These are phyloP conservation scores for Drosophila mauritiana DNA, from an alignment of 1,140 invertebrate species.

Conservation along the genomic window DNA sequence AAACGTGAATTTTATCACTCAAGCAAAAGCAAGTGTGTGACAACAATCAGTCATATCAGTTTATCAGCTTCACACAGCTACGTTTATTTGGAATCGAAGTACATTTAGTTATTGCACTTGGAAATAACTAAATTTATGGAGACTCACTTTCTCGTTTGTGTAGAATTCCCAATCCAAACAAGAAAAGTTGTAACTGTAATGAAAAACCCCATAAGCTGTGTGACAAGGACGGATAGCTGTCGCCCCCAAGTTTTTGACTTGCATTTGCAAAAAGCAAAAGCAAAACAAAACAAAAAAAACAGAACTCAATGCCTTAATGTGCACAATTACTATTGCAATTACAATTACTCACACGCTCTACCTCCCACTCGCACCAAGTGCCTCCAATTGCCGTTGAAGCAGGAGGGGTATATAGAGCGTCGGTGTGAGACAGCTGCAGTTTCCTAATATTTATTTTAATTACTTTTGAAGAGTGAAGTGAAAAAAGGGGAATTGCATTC, in stretches of 20 bases:
- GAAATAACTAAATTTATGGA: no score
- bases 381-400: background rate
- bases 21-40: no score
- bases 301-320: conserved; percentile 48
- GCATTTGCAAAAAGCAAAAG: conserved; percentile 29
- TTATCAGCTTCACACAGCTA: no score
- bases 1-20: background rate
- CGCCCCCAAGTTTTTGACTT: conserved; percentile 11
- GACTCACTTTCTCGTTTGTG: no score
- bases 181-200: background rate
- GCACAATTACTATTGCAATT: conserved; percentile 72
- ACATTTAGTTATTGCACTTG: no score
- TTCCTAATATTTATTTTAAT: background rate
- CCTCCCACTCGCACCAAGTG: background rate
- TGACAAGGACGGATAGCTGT: conserved; percentile 1
- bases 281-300: background rate
- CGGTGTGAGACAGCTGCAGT: conserved; percentile 18
- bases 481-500: no score
- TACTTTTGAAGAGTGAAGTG: background rate
- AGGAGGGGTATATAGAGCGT: background rate
- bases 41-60: no score
- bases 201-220: background rate
- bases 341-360: background rate
- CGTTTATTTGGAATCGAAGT: no score
- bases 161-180: background rate